Conservation (phyloP, 2,797 vertebrate species). For the Vireo griseus region DNA sequence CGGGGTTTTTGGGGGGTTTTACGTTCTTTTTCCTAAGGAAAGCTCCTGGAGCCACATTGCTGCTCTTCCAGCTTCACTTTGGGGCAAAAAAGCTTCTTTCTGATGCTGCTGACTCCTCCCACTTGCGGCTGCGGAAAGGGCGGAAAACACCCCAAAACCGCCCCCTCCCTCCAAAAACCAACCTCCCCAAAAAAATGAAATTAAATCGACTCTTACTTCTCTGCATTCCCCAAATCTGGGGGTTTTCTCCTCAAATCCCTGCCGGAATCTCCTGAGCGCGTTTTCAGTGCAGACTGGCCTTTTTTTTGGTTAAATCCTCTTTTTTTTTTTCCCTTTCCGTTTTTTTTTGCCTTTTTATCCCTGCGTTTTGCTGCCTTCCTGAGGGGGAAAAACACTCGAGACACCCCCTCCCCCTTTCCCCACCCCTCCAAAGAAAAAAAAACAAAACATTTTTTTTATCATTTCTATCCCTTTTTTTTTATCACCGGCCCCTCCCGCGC, state of each 20-base stretch:
- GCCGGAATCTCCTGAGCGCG: not conserved
- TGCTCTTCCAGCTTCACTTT: not conserved
- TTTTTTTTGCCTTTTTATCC: not conserved
- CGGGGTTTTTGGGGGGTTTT: not conserved
- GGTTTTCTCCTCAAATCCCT: not conserved
- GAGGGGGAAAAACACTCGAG: not conserved
- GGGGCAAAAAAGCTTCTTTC: not conserved
- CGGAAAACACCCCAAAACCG: not conserved
- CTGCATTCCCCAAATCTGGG: not conserved
- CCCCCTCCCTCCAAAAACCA: not conserved
- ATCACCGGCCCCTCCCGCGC: not conserved
- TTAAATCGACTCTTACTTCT: not conserved
- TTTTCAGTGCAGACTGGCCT: not conserved
- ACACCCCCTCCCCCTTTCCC: not conserved
- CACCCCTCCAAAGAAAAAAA: not conserved
- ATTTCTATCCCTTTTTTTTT: not conserved
- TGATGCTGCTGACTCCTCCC: not conserved
- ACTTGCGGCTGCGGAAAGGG: not conserved
- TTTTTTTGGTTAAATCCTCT: not conserved
- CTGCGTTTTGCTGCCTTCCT: not conserved
- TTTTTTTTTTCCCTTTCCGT: not conserved
- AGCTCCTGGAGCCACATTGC: not conserved
- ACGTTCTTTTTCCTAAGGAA: not conserved
- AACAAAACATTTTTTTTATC: not conserved
- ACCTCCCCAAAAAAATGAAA: not conserved